Base-by-base conservation (phyloP, 2,888 invertebrate species). In the Tinea trinotella region DNA sequence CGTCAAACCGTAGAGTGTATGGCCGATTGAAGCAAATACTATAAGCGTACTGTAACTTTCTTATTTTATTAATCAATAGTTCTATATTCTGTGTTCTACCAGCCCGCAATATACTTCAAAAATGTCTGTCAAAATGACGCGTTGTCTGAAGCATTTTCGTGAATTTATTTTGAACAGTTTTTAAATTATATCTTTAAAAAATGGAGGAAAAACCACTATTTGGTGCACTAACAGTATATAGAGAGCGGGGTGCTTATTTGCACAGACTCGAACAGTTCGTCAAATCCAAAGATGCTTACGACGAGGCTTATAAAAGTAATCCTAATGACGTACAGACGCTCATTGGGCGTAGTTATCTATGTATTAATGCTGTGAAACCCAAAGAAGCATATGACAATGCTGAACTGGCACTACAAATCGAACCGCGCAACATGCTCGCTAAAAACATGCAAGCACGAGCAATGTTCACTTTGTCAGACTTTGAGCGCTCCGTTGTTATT, bases 401-500 rank as follows among this genome's bases (percentile, higher is more conserved):
- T 0, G 82, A 84, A 58, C 60, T 78, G 22, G 85, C 85, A 1
- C 74, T 84, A 20, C 73, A 76, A 58, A 64, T 84, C 9, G 77
- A 76, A 58, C 84, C 85, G 1, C 60, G 57, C 0, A 83, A 81
- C 59, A 82, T 84, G 80, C 74, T 67, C 17, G 84, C 85, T 1
- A 70, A 72, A 15, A 80, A 81, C 58, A 81, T 83, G 82, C 83
- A 84, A 60, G 70, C 82, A 1, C 74, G 80, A 1, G 85, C 84
- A 12, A 69, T 83, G 71, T 84, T 85, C 59, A 78, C 82, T 9
- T 78, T 84, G 80, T 76, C 79, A 0, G 82, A 85, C 59, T 85
- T 84, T 56, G 85, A 85, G 56, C 69, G 75, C 34, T 81, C 82
- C 1, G 75, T 84, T 1, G 78, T 84, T n/a, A 79, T 81, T 72